Evolutionary conservation across 2,888 invertebrate genomes (phyloP).

Genomic region (Trichopria drosophilae): DNA sequence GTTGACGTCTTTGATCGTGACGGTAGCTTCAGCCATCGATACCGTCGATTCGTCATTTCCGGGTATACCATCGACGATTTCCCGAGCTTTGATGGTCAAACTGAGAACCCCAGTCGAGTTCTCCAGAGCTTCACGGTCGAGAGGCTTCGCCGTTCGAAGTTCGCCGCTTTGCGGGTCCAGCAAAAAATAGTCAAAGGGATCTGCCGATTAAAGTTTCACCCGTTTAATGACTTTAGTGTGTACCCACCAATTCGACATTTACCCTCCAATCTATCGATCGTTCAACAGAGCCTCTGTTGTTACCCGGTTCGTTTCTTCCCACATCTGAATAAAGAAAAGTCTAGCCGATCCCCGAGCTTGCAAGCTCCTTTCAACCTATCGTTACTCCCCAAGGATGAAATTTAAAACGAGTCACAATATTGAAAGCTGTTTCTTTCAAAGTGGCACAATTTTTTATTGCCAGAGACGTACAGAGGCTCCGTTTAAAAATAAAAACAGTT

Average conservation of each 20-base stretch:
- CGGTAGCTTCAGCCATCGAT: constrained; percentile 73
- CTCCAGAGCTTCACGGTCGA: constrained; percentile 82
- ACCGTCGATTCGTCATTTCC: constrained; percentile 70
- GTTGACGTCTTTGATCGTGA: constrained; percentile 86
- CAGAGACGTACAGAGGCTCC: too few species aligned
- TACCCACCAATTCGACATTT: background rate
- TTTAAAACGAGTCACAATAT: too few species aligned
- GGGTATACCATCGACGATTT: constrained; percentile 73
- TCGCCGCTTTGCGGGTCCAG: constrained; percentile 79
- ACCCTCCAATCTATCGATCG: background rate
- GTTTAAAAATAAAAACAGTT: too few species aligned
- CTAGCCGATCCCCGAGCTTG: too few species aligned
- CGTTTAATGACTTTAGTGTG: background rate
- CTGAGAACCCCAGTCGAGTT: constrained; percentile 79
- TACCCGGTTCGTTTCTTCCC: too few species aligned
- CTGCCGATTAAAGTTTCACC: constrained; percentile 57
- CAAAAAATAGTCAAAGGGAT: constrained; percentile 85
- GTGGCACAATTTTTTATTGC: too few species aligned
- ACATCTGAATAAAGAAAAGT: too few species aligned
- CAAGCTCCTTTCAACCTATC: too few species aligned
- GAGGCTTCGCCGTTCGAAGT: constrained; percentile 77
- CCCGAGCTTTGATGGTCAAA: constrained; percentile 78
- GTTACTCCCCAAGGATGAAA: too few species aligned
- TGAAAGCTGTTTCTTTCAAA: too few species aligned
- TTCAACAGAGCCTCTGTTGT: too few species aligned